These are phyloP conservation scores for Drosophila nannoptera DNA, from an alignment of 1,140 invertebrate species.

Conservation along the genomic window DNA sequence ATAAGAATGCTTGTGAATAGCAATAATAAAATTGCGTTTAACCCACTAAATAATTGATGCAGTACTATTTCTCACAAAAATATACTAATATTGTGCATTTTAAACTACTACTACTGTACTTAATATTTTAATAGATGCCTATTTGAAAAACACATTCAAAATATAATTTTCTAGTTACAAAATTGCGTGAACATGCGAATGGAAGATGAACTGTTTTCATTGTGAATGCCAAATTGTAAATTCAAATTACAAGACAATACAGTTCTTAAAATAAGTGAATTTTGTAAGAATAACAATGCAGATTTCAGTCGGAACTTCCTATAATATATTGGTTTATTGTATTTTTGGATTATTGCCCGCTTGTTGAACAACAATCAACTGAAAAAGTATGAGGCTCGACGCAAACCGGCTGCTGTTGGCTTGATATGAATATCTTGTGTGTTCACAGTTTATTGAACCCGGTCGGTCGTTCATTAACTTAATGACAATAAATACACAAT, in stretches of 20 bases:
- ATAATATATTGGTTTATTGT: neutral
- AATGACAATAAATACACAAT: slow-evolving; percentile 59
- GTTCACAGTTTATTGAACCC: slow-evolving; percentile 65
- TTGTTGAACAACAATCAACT: slow-evolving; percentile 8
- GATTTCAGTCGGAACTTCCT: neutral
- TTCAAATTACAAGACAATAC: neutral
- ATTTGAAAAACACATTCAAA: no score
- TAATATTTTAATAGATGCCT: no score
- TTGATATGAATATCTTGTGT: slow-evolving; percentile 20
- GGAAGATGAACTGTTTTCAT: neutral
- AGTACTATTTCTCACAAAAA: no score
- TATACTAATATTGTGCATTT: no score
- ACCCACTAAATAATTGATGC: neutral
- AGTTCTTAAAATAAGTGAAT: neutral
- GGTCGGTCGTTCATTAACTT: slow-evolving; percentile 58
- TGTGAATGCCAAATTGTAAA: neutral
- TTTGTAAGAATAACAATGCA: neutral
- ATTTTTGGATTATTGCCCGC: slow-evolving; percentile 5
- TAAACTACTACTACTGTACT: no score
- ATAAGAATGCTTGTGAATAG: slow-evolving; percentile 10
- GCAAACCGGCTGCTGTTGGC: slow-evolving; percentile 50
- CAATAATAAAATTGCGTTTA: neutral
- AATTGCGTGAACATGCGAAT: neutral
- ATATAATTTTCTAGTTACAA: neutral
- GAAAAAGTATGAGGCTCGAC: slow-evolving; percentile 5